A percentile compares a stretch with the other conserved stretches of the same genome.
Evolutionary conservation across 2,113 vertebrate genomes (phyloP).

Genomic region (Xenus cinereus): DNA sequence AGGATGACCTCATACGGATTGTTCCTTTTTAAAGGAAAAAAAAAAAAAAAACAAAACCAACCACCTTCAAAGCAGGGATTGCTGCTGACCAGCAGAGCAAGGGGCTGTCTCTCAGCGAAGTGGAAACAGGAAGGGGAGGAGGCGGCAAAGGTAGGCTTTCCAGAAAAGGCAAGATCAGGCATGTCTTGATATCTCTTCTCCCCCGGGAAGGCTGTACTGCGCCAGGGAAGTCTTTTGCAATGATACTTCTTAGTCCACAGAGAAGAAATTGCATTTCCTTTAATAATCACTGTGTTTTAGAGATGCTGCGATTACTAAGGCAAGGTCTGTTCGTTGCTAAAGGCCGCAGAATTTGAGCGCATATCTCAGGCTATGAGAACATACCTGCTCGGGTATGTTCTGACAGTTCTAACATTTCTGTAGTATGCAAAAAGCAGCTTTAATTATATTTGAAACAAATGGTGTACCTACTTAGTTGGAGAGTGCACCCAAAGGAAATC

Average conservation of each 20-base stretch:
- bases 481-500: background rate
- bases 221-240: constrained; percentile 35
- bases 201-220: background rate
- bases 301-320: constrained; percentile 23
- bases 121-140: constrained; percentile 66
- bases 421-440: background rate
- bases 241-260: background rate
- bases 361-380: background rate
- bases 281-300: background rate
- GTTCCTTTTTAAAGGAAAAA: background rate
- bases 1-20: constrained; percentile 16
- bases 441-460: background rate
- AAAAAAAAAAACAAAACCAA: background rate
- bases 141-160: constrained; percentile 54
- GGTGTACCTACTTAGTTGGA: background rate
- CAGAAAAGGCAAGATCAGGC: constrained; percentile 62
- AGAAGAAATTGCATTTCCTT: constrained; percentile 42
- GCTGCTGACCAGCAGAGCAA: constrained; percentile 43
- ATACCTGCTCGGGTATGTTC: background rate
- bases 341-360: background rate
- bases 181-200: constrained; percentile 11
- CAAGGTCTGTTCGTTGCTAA: constrained; percentile 1
- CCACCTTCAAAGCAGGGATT: background rate
- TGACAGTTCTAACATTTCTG: background rate
- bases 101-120: background rate